phyloP scores from a whole-genome alignment of 2,797 vertebrate genomes.

The Amniataba percoides region DNA sequence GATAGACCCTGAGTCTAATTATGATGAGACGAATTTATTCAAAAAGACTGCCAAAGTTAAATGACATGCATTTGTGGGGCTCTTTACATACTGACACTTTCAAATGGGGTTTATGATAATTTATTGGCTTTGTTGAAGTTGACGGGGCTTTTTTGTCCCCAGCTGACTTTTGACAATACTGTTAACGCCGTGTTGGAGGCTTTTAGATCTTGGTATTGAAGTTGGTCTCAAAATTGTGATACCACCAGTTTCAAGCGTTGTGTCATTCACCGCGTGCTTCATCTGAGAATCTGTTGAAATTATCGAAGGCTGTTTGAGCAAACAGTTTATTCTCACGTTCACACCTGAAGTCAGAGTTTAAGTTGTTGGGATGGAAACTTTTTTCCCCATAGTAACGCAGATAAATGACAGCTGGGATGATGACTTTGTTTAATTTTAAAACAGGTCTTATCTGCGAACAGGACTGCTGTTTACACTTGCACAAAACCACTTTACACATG shows the following conservation, averaged over 20 bases:
- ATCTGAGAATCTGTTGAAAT: conserved; percentile 44
- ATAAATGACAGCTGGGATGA: conserved; percentile 23
- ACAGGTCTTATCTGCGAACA: not conserved
- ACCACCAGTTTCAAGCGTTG: conserved; percentile 7
- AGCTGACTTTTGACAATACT: conserved; percentile 34
- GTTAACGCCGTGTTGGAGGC: conserved; percentile 9
- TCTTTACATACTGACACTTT: conserved; percentile 51
- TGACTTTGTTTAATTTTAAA: conserved; percentile 35
- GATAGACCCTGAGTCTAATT: conserved; percentile 63
- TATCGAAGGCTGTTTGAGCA: conserved; percentile 21
- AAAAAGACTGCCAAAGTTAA: conserved; percentile 56
- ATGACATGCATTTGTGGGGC: conserved; percentile 52
- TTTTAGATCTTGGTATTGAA: conserved; percentile 29
- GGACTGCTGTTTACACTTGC: conserved; percentile 4
- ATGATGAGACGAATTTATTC: conserved; percentile 64
- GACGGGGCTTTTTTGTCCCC: conserved; percentile 4
- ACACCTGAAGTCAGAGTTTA: conserved; percentile 22
- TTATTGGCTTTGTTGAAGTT: conserved; percentile 54
- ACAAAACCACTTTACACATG: conserved; percentile 17
- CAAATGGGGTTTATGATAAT: conserved; percentile 61
- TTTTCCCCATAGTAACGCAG: conserved; percentile 16
- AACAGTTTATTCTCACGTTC: conserved; percentile 30
- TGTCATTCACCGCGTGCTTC: conserved; percentile 23
- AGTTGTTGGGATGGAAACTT: conserved; percentile 24
- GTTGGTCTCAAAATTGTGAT: conserved; percentile 13